A percentile compares a stretch with the other conserved stretches of the same genome.
These are phyloP conservation scores for Macroramphosus scolopax DNA, from an alignment of 2,797 vertebrate species.

Conservation along the genomic window DNA sequence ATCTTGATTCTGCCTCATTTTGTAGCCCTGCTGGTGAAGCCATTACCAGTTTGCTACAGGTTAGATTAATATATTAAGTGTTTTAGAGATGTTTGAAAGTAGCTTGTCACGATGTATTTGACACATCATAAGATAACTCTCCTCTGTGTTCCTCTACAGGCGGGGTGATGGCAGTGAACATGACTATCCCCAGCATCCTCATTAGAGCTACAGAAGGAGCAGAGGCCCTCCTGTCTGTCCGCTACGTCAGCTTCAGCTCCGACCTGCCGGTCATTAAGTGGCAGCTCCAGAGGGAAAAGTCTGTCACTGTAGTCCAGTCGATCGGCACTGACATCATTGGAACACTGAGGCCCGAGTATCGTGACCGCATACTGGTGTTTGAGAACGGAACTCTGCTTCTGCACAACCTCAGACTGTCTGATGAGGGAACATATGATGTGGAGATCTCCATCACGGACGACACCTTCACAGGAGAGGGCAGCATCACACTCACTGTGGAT, in stretches of 20 bases:
- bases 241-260: conserved; percentile 85
- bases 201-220: conserved; percentile 84
- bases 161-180: conserved; percentile 85
- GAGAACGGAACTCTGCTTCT: conserved; percentile 93
- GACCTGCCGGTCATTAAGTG: conserved; percentile 94
- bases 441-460: conserved; percentile 97
- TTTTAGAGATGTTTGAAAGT: neutral
- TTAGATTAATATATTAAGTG: too few species aligned
- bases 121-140: neutral
- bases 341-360: conserved; percentile 87
- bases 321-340: conserved; percentile 93
- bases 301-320: conserved; percentile 91
- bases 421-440: conserved; percentile 91
- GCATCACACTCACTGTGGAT: conserved; percentile 92
- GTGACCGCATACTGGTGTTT: conserved; percentile 90
- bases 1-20: too few species aligned
- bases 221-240: conserved; percentile 88
- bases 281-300: conserved; percentile 91
- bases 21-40: too few species aligned
- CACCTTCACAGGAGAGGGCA: conserved; percentile 90
- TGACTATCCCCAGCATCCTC: conserved; percentile 83
- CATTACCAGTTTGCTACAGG: too few species aligned
- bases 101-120: too few species aligned
- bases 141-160: conserved; percentile 63
- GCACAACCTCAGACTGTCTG: conserved; percentile 85